Evolutionary conservation across 2,113 vertebrate species (phyloP).

Genomic region (Eptatretus burgeri): DNA sequence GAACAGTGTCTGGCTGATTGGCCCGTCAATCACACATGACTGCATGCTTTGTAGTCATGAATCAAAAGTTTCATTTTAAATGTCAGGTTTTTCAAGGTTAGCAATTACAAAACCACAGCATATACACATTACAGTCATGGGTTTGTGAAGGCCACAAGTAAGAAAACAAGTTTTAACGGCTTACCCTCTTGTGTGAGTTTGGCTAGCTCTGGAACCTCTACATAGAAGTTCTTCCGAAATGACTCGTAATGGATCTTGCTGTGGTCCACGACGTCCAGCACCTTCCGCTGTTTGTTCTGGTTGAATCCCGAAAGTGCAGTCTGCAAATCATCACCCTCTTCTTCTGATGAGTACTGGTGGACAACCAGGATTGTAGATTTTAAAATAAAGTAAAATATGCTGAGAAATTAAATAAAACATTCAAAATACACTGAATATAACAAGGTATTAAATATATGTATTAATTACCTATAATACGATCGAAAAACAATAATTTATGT

Average conservation of each 20-base stretch:
- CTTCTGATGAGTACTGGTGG: constrained; percentile 87
- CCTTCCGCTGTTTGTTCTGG: constrained; percentile 84
- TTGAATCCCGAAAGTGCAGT: constrained; percentile 67
- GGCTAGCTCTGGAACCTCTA: constrained; percentile 79
- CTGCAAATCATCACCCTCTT: constrained; percentile 85
- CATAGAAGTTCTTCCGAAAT: constrained; percentile 87
- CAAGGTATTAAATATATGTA: neutral
- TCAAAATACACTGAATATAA: neutral
- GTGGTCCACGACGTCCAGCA: constrained; percentile 86
- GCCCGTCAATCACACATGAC: too few species aligned
- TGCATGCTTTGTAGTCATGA: too few species aligned
- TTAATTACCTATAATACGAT: too few species aligned
- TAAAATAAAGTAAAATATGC: neutral
- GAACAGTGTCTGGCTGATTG: too few species aligned
- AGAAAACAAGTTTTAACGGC: neutral
- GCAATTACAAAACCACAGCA: too few species aligned
- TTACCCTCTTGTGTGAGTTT: constrained; percentile 64
- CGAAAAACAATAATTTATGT: too few species aligned
- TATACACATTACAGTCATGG: too few species aligned
- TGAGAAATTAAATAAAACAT: neutral
- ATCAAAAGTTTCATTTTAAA: too few species aligned
- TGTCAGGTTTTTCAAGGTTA: too few species aligned
- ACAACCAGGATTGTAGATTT: neutral
- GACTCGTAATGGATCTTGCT: constrained; percentile 80
- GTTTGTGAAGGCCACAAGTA: too few species aligned